A percentile compares a stretch with the other conserved stretches of the same genome.
Conservation (phyloP, 2,113 vertebrate species). For the Charina bottae region DNA sequence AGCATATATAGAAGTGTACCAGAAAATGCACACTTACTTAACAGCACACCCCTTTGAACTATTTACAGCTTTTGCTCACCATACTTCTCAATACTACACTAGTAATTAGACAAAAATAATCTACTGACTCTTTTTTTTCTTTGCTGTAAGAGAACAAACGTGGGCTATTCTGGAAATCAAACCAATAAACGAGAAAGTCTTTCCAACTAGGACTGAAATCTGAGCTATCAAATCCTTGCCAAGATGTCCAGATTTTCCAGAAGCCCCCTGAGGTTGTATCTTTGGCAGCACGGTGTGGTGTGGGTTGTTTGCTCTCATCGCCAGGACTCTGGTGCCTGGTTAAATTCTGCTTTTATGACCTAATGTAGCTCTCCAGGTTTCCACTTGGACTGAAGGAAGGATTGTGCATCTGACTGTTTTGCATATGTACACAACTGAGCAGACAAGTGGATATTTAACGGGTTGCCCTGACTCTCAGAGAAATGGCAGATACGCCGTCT, state of each 20-base stretch:
- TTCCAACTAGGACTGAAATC: slow-evolving; percentile 21
- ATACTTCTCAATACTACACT: not conserved
- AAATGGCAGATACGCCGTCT: slow-evolving; percentile 50
- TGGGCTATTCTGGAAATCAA: not conserved
- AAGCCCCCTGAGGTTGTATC: slow-evolving; percentile 37
- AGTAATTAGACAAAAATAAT: too few relatives aligned
- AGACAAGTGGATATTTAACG: slow-evolving; percentile 64
- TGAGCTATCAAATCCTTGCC: slow-evolving; percentile 64
- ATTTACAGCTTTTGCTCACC: not conserved
- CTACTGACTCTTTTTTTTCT: not conserved
- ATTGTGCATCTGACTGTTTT: slow-evolving; percentile 53
- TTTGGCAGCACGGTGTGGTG: slow-evolving; percentile 61
- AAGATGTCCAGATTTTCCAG: slow-evolving; percentile 48
- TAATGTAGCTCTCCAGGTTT: slow-evolving; percentile 31
- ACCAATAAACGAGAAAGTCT: not conserved
- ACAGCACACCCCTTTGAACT: not conserved
- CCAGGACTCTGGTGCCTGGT: slow-evolving; percentile 57
- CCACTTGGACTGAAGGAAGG: slow-evolving; percentile 57
- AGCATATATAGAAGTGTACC: not conserved
- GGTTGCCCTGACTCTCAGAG: slow-evolving; percentile 35
- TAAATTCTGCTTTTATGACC: slow-evolving; percentile 53
- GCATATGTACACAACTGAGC: slow-evolving; percentile 48
- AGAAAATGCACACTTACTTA: not conserved
- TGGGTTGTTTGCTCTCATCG: slow-evolving; percentile 50
- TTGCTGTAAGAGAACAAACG: not conserved